Percentiles rank a stretch among this genome's conserved stretches.
Evolutionary conservation across 2,113 vertebrate species (phyloP).

Genomic region (Neotragus pygmaeus): DNA sequence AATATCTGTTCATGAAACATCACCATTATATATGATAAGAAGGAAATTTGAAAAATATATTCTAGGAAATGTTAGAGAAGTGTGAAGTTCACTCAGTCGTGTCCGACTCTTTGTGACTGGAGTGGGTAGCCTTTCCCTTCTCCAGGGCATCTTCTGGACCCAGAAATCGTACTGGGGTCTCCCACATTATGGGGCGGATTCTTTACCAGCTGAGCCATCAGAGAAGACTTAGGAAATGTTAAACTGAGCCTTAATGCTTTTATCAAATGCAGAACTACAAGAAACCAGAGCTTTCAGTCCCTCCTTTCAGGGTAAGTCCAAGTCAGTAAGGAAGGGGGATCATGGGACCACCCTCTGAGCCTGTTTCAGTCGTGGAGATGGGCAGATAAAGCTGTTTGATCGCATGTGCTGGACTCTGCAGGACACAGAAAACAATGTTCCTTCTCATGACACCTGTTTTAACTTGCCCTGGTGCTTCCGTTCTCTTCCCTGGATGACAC

Average conservation of each 20-base stretch:
- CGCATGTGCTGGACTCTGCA: not conserved
- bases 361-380: not conserved
- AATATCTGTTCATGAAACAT: not conserved
- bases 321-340: not conserved
- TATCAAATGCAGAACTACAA: not conserved
- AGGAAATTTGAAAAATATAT: not conserved
- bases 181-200: not conserved
- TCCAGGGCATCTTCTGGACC: not conserved
- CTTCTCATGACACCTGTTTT: not conserved
- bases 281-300: not conserved
- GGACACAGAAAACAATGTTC: not conserved
- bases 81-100: fast-evolving
- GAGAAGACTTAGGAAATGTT: not conserved
- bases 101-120: not conserved
- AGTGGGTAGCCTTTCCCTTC: not conserved
- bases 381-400: not conserved
- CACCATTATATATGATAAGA: not conserved
- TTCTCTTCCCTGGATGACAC: not conserved
- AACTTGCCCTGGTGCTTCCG: not conserved
- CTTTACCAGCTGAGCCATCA: not conserved
- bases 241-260: not conserved
- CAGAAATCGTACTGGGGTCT: not conserved
- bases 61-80: not conserved
- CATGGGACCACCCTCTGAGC: not conserved
- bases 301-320: not conserved